phyloP scores from a whole-genome alignment of 2,797 vertebrate genomes.

The Pelochelys cantorii region DNA sequence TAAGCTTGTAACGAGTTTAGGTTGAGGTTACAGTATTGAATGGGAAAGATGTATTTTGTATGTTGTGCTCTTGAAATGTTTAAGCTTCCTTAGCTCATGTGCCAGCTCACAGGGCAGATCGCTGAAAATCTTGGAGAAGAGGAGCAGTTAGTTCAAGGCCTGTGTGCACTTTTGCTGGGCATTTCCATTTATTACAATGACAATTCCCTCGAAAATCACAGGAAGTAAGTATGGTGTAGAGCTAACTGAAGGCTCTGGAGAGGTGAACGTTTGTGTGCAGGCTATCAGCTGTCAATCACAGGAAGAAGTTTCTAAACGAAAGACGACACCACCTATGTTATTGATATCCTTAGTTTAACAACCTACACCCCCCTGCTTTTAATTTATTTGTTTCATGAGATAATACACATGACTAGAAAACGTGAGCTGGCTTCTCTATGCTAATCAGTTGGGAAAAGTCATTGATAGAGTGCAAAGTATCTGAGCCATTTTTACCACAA shows the following conservation, averaged over 20 bases:
- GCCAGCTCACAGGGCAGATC: slow-evolving; percentile 96
- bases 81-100: slow-evolving; percentile 82
- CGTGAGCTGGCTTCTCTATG: neutral
- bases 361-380: neutral
- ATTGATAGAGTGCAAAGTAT: neutral
- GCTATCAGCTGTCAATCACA: neutral
- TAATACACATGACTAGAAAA: neutral
- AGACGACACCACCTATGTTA: accelerated
- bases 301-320: neutral
- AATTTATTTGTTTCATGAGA: neutral
- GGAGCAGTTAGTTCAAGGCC: slow-evolving; percentile 95
- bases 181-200: slow-evolving; percentile 99
- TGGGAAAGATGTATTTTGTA: accelerated
- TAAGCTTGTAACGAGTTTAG: neutral
- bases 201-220: slow-evolving; percentile 96
- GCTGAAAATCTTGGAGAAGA: slow-evolving; percentile 98
- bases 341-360: neutral
- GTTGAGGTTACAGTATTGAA: neutral
- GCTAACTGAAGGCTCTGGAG: neutral
- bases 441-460: neutral
- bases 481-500: neutral
- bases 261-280: neutral
- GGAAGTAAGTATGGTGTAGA: slow-evolving; percentile 87
- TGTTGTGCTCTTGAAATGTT: neutral
- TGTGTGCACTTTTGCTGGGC: slow-evolving; percentile 94